Conservation (phyloP, 2,797 vertebrate species). For the Apogon talboti region DNA sequence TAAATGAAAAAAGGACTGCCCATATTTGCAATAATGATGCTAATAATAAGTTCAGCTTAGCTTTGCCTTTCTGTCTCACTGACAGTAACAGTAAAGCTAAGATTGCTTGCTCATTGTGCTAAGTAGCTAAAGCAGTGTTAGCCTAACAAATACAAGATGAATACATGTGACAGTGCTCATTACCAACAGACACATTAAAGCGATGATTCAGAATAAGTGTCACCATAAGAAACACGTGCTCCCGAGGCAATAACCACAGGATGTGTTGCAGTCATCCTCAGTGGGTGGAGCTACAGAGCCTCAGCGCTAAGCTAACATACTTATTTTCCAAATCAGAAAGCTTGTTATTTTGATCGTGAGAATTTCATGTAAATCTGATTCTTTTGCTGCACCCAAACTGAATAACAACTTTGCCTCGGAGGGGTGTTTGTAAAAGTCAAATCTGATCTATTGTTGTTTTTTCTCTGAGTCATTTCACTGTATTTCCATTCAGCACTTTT, state of each 20-base stretch:
- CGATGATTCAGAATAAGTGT: neutral
- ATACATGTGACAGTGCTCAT: conserved; percentile 9
- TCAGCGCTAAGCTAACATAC: neutral
- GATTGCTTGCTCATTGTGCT: neutral
- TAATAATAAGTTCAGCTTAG: neutral
- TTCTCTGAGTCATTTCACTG: conserved; percentile 1
- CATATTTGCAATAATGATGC: conserved; percentile 58
- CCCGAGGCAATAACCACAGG: neutral
- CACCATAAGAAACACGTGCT: conserved; percentile 3
- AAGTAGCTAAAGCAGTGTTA: neutral
- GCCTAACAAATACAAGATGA: neutral
- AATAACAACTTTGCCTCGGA: conserved; percentile 1
- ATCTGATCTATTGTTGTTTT: conserved; percentile 18
- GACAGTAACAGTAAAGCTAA: neutral
- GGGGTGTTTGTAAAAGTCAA: conserved; percentile 24
- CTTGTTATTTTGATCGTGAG: neutral
- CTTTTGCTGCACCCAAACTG: neutral
- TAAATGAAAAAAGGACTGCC: neutral
- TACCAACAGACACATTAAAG: neutral
- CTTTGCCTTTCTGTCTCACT: conserved; percentile 8
- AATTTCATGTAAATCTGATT: conserved; percentile 8
- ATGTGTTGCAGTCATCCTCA: neutral
- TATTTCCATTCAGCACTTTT: conserved; percentile 33
- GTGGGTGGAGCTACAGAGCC: neutral
- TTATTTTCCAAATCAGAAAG: neutral